phyloP scores from a whole-genome alignment of 30 jellyfish, hydroid and myxozoan species.

The Rhopilema esculentum region DNA sequence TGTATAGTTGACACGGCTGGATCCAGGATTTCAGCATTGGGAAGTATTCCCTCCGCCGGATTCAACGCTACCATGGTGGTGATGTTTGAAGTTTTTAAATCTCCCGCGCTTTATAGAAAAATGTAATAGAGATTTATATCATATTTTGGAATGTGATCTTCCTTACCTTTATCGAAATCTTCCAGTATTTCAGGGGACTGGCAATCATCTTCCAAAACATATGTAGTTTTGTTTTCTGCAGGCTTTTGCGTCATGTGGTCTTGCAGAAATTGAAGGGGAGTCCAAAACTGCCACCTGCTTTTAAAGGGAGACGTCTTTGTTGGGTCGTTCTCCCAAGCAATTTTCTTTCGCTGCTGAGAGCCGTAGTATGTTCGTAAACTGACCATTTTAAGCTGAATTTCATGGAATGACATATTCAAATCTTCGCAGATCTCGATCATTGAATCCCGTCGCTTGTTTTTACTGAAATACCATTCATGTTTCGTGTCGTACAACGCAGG shows the following conservation, averaged over 20 bases:
- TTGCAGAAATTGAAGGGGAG: constrained; percentile 64
- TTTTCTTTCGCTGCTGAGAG: constrained; percentile 79
- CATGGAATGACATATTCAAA: constrained; percentile 59
- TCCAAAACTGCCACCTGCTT: constrained; percentile 85
- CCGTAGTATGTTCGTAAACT: constrained; percentile 86
- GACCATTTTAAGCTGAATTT: constrained; percentile 79
- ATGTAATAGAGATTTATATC: no score
- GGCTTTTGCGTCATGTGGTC: constrained; percentile 67
- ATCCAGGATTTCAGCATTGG: no score
- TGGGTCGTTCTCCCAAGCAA: constrained; percentile 57
- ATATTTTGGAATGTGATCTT: no score
- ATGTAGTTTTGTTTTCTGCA: constrained; percentile 1
- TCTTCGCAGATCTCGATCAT: constrained; percentile 67
- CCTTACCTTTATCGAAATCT: constrained; percentile 37
- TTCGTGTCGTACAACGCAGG: constrained; percentile 75
- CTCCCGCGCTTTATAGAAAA: neutral
- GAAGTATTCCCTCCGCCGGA: no score
- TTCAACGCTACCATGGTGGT: no score
- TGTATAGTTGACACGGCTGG: no score
- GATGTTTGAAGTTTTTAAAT: neutral
- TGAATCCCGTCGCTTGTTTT: constrained; percentile 75
- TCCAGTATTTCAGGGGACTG: constrained; percentile 19
- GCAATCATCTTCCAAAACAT: constrained; percentile 20
- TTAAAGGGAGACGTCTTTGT: constrained; percentile 43
- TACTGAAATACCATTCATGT: constrained; percentile 61